Percentiles rank a stretch among this genome's conserved stretches.
Evolutionary conservation across 2,113 vertebrate species (phyloP).

Genomic region (Datnioides undecimradiatus): DNA sequence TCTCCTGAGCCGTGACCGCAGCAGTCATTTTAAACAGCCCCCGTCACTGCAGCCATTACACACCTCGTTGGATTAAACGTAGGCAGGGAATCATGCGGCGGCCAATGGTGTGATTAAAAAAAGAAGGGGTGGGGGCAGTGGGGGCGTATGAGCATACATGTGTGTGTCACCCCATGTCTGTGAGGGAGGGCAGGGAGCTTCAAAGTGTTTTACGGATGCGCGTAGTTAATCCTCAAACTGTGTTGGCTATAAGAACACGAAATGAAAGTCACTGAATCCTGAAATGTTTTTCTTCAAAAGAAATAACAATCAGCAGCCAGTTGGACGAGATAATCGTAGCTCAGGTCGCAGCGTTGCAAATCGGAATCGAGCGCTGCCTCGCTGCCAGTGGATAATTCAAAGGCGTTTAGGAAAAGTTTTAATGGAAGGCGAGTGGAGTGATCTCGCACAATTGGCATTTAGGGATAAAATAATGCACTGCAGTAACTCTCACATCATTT

Average conservation of each 20-base stretch:
- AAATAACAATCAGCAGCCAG: background rate
- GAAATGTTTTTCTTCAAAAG: constrained; percentile 39
- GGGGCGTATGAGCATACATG: background rate
- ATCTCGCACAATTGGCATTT: background rate
- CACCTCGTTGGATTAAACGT: constrained; percentile 65
- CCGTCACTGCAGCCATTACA: constrained; percentile 66
- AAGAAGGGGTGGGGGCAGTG: constrained; percentile 12
- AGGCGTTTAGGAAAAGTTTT: background rate
- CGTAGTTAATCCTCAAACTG: constrained; percentile 20
- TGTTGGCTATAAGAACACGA: constrained; percentile 26
- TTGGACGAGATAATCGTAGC: background rate
- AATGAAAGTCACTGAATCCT: constrained; percentile 53
- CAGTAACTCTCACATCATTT: background rate
- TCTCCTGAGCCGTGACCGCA: constrained; percentile 56
- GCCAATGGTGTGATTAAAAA: constrained; percentile 53
- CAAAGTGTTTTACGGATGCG: constrained; percentile 16
- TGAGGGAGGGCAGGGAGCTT: background rate
- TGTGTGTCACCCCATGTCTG: constrained; percentile 30
- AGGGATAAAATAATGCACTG: background rate
- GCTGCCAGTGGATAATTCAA: background rate
- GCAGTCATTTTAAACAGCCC: constrained; percentile 55
- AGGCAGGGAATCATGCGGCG: constrained; percentile 42
- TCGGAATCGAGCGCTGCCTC: background rate
- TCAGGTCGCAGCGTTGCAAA: background rate
- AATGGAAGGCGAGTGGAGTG: background rate